These are phyloP conservation scores for Microplitis deprimator DNA, from an alignment of 2,888 invertebrate species.

Conservation along the genomic window DNA sequence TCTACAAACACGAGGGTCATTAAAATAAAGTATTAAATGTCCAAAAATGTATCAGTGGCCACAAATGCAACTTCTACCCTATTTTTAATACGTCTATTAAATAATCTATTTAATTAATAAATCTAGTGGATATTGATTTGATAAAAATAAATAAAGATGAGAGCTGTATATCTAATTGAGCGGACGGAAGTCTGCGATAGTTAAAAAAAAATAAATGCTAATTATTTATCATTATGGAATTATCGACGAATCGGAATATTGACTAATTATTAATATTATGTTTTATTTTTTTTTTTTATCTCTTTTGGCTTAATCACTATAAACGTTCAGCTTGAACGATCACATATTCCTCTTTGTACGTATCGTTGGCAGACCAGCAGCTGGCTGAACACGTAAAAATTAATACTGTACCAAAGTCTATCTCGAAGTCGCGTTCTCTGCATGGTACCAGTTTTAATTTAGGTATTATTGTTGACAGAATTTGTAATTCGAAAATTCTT, in stretches of 20 bases:
- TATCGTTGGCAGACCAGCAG: slow-evolving; percentile 85
- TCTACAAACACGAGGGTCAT: too few relatives aligned
- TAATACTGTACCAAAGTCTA: slow-evolving; percentile 89
- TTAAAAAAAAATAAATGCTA: background rate
- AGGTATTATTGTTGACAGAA: slow-evolving; percentile 85
- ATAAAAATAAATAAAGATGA: slow-evolving; percentile 1
- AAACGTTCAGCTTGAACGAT: slow-evolving; percentile 82
- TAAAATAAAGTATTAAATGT: too few relatives aligned
- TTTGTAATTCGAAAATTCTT: slow-evolving; percentile 86
- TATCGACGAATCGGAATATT: background rate
- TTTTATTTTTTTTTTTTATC: background rate
- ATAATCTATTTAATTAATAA: background rate
- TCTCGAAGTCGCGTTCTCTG: slow-evolving; percentile 72
- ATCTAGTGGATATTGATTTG: background rate
- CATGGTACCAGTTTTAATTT: slow-evolving; percentile 76
- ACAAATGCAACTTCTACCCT: too few relatives aligned
- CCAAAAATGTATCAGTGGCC: too few relatives aligned
- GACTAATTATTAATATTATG: slow-evolving; percentile 6
- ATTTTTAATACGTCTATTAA: background rate
- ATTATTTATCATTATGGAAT: background rate
- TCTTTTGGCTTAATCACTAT: slow-evolving; percentile 52
- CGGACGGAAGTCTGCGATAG: slow-evolving; percentile 18
- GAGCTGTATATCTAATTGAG: slow-evolving; percentile 4
- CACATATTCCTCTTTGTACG: slow-evolving; percentile 79
- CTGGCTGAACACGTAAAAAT: slow-evolving; percentile 87